phyloP scores from a whole-genome alignment of 2,888 invertebrate genomes.

The Drosophila parthenogenetica region DNA sequence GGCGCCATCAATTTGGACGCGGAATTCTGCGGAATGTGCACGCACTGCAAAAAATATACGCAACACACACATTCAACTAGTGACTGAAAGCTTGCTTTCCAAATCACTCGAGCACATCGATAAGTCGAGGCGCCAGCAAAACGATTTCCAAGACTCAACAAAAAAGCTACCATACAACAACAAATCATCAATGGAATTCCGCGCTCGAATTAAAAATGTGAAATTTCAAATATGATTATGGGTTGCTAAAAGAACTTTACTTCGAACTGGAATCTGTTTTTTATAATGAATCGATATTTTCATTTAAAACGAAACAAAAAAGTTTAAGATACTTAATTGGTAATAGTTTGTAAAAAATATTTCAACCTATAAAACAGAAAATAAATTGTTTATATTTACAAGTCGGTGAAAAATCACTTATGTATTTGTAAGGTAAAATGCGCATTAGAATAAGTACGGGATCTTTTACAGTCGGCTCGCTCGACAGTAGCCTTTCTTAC shows the following conservation, averaged over 20 bases:
- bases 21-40: slow-evolving; percentile 73
- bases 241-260: slow-evolving; percentile 1
- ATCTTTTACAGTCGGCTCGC: no score
- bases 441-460: no score
- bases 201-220: slow-evolving; percentile 64
- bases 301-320: not conserved
- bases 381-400: no score
- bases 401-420: no score
- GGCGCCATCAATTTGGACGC: slow-evolving; percentile 79
- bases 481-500: no score
- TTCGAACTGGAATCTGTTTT: slow-evolving; percentile 9
- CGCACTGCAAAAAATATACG: slow-evolving; percentile 45
- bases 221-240: slow-evolving; percentile 77
- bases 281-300: not conserved
- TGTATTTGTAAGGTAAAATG: no score
- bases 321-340: no score
- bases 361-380: no score
- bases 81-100: slow-evolving; percentile 60
- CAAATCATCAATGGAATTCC: slow-evolving; percentile 79
- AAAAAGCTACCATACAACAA: slow-evolving; percentile 12
- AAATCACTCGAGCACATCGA: slow-evolving; percentile 45
- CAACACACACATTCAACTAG: slow-evolving; percentile 21
- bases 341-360: no score
- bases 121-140: slow-evolving; percentile 74
- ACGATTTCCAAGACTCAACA: slow-evolving; percentile 59